A percentile compares a stretch with the other conserved stretches of the same genome.
Evolutionary conservation across 2,888 invertebrate genomes (phyloP).

Genomic region (Diogma glabrata): DNA sequence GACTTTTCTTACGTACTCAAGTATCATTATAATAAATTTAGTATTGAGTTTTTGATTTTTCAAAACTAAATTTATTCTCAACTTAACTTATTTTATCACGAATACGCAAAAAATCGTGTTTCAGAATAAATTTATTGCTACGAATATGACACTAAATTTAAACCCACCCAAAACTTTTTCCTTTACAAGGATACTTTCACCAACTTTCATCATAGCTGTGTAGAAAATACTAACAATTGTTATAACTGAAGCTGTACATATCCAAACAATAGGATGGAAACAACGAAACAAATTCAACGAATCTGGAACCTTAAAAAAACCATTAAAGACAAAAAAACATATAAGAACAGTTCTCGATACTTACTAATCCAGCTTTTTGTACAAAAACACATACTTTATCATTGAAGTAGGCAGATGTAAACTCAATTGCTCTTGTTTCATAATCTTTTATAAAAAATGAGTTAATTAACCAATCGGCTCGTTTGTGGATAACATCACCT

Average conservation of each 20-base stretch:
- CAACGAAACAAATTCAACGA: constrained; percentile 14
- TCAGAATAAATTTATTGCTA: no score
- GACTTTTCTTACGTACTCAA: no score
- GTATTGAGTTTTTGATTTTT: no score
- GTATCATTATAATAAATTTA: no score
- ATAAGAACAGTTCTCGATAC: neutral
- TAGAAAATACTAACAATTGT: constrained; percentile 13
- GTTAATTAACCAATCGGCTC: constrained; percentile 17
- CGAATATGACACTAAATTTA: no score
- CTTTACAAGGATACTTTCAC: no score
- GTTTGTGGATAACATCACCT: constrained; percentile 17
- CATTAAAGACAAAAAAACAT: constrained; percentile 8
- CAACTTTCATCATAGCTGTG: constrained; percentile 11
- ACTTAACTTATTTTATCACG: no score
- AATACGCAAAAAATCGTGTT: no score
- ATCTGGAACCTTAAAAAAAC: no score
- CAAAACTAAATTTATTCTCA: no score
- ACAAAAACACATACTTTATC: constrained; percentile 19
- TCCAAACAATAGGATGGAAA: constrained; percentile 8
- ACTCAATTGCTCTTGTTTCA: constrained; percentile 17
- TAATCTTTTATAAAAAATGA: constrained; percentile 20
- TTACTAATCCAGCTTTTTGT: constrained; percentile 16
- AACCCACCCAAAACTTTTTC: no score
- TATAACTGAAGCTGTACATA: constrained; percentile 11
- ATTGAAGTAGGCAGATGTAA: constrained; percentile 16